A percentile compares a stretch with the other conserved stretches of the same genome.
These are phyloP conservation scores for Chrosomus eos DNA, from an alignment of 2,797 vertebrate species.

Conservation along the genomic window DNA sequence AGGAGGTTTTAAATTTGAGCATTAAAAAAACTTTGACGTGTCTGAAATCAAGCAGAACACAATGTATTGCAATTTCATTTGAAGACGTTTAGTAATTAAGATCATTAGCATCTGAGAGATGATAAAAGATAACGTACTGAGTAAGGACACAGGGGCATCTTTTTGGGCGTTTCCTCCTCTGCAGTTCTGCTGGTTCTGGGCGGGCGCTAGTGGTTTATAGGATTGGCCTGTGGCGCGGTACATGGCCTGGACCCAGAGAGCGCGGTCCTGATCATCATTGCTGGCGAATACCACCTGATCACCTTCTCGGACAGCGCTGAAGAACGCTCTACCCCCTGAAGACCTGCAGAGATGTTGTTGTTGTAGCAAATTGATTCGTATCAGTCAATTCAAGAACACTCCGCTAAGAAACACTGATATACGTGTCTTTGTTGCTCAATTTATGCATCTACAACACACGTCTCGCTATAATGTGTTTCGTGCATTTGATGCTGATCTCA, in stretches of 20 bases:
- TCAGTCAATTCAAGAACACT: background rate
- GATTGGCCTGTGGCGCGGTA: constrained; percentile 97
- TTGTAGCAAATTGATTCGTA: background rate
- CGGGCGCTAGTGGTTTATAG: constrained; percentile 87
- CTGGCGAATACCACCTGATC: constrained; percentile 93
- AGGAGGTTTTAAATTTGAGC: background rate
- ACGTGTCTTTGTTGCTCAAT: background rate
- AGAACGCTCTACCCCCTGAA: constrained; percentile 92
- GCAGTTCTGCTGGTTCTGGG: constrained; percentile 83
- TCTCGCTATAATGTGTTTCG: background rate
- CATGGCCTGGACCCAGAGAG: constrained; percentile 96
- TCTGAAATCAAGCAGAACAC: background rate
- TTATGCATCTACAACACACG: no score
- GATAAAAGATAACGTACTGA: constrained; percentile 79
- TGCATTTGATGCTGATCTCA: background rate
- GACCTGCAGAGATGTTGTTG: constrained; percentile 76
- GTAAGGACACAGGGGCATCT: constrained; percentile 75
- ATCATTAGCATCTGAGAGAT: background rate
- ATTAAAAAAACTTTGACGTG: background rate
- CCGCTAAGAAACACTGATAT: background rate
- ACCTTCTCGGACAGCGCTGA: constrained; percentile 94
- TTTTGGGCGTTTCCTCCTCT: constrained; percentile 80
- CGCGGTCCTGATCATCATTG: constrained; percentile 91
- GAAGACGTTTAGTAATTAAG: background rate
- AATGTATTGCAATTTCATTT: background rate